A percentile compares a stretch with the other conserved stretches of the same genome.
phyloP scores from a whole-genome alignment of 2,888 invertebrate species.

The Taphrorychus bicolor region DNA sequence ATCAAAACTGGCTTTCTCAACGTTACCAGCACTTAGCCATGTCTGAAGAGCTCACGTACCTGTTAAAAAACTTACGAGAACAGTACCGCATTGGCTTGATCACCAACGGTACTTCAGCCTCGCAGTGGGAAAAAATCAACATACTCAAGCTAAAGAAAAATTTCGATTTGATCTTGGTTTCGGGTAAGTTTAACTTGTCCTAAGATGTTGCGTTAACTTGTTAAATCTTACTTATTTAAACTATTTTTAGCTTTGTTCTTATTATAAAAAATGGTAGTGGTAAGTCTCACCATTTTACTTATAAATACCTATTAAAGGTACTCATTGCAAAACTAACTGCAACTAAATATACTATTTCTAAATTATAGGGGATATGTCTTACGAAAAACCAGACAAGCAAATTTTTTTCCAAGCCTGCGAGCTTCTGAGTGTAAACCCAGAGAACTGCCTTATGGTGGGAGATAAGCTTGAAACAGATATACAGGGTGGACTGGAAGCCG shows the following conservation, averaged over 20 bases:
- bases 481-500: slow-evolving; percentile 80
- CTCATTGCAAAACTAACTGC: too few species aligned
- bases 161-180: slow-evolving; percentile 82
- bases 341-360: background rate
- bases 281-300: background rate
- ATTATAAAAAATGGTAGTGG: background rate
- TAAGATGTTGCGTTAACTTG: background rate
- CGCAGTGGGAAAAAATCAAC: slow-evolving; percentile 89
- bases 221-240: background rate
- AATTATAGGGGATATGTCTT: slow-evolving; percentile 73
- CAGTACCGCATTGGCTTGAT: slow-evolving; percentile 81
- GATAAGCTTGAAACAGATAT: slow-evolving; percentile 90
- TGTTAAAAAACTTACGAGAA: slow-evolving; percentile 74
- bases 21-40: slow-evolving; percentile 79
- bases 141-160: slow-evolving; percentile 72
- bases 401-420: slow-evolving; percentile 85
- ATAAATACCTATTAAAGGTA: too few species aligned
- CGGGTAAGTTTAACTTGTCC: slow-evolving; percentile 51
- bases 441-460: slow-evolving; percentile 80
- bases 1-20: slow-evolving; percentile 78
- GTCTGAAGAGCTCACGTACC: slow-evolving; percentile 70
- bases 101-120: slow-evolving; percentile 85
- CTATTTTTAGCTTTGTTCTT: background rate
- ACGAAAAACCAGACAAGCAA: slow-evolving; percentile 85
- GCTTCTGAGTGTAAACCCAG: slow-evolving; percentile 75